Conservation (phyloP, 2,888 invertebrate genomes). For the Acleris cristana region DNA sequence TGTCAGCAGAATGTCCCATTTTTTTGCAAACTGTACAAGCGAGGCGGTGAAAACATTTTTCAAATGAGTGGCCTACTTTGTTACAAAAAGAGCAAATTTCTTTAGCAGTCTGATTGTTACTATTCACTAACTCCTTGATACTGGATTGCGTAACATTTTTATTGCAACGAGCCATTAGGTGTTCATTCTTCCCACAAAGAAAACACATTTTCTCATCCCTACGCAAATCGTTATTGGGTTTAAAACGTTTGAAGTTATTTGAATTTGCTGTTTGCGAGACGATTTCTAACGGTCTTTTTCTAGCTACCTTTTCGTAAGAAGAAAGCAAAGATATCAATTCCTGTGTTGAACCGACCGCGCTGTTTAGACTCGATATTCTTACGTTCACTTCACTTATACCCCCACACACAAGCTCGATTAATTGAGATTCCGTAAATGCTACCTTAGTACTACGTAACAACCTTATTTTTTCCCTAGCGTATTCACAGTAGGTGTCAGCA, state of each 20-base stretch:
- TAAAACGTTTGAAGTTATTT: neutral
- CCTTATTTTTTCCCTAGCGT: slow-evolving; percentile 43
- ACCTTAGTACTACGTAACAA: slow-evolving; percentile 38
- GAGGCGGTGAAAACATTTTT: neutral
- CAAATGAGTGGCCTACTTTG: neutral
- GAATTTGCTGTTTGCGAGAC: neutral
- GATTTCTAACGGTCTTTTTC: slow-evolving; percentile 1
- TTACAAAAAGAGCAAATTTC: neutral
- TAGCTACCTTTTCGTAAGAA: slow-evolving; percentile 39
- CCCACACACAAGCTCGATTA: slow-evolving; percentile 42
- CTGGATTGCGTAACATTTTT: neutral
- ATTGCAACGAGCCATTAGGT: neutral
- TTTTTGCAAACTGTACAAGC: neutral
- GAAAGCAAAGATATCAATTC: slow-evolving; percentile 43
- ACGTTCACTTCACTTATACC: slow-evolving; percentile 41
- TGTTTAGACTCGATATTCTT: slow-evolving; percentile 45
- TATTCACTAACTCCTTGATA: neutral
- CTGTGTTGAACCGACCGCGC: slow-evolving; percentile 38
- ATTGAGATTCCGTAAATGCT: slow-evolving; percentile 37
- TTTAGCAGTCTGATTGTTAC: neutral
- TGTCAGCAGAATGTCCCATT: neutral
- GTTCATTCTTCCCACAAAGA: neutral
- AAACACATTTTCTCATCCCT: neutral
- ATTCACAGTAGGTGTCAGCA: slow-evolving; percentile 42
- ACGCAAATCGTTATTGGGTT: neutral